A percentile compares a stretch with the other conserved stretches of the same genome.
Conservation (phyloP, 2,888 invertebrate genomes). For the Aproaerema taeniolella region DNA sequence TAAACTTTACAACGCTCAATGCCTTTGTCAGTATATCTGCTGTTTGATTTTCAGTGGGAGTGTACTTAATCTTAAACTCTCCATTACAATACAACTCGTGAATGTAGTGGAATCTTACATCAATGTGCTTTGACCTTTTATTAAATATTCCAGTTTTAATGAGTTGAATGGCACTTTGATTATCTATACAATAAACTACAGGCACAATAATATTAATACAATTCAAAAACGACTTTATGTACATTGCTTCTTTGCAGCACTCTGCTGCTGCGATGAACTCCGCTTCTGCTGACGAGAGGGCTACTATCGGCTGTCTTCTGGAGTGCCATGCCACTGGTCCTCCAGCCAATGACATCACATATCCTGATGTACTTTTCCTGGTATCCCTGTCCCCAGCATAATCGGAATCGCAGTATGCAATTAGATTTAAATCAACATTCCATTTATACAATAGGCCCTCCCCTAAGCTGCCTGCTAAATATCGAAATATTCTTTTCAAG, state of each 20-base stretch:
- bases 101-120: slow-evolving; percentile 15
- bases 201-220: too few relatives aligned
- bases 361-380: slow-evolving; percentile 17
- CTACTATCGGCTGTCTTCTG: slow-evolving; percentile 16
- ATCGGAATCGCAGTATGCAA: slow-evolving; percentile 15
- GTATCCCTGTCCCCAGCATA: slow-evolving; percentile 17
- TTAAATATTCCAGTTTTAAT: slow-evolving; percentile 16
- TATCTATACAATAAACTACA: too few relatives aligned
- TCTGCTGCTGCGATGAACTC: too few relatives aligned
- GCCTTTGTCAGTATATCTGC: too few relatives aligned
- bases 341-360: slow-evolving; percentile 18
- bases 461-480: slow-evolving; percentile 6
- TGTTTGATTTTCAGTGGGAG: too few relatives aligned
- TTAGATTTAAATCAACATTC: slow-evolving; percentile 2
- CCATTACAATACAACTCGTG: too few relatives aligned
- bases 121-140: slow-evolving; percentile 16
- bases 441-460: slow-evolving; percentile 7
- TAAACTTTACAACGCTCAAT: too few relatives aligned
- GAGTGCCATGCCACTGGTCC: slow-evolving; percentile 15
- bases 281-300: slow-evolving; percentile 18
- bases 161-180: too few relatives aligned
- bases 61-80: too few relatives aligned
- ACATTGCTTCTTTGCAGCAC: slow-evolving; percentile 17
- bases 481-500: slow-evolving; percentile 9
- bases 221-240: slow-evolving; percentile 15